phyloP scores from a whole-genome alignment of 2,888 invertebrate genomes.

The Teleiodes luculella region DNA sequence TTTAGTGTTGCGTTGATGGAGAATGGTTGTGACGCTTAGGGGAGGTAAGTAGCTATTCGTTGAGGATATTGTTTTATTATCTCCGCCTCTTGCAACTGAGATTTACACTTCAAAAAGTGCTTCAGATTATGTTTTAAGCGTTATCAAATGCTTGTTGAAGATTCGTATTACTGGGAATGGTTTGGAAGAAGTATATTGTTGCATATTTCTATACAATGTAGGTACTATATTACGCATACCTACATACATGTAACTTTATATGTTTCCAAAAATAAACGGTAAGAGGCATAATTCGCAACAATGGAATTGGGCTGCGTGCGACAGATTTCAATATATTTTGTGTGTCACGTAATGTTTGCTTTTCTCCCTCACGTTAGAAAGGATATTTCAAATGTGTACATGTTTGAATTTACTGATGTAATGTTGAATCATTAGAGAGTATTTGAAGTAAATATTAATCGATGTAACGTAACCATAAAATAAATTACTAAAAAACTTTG shows the following conservation, averaged over 20 bases:
- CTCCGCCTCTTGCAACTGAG: not conserved
- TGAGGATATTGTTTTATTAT: slow-evolving; percentile 12
- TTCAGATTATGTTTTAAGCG: not conserved
- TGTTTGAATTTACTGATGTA: slow-evolving; percentile 13
- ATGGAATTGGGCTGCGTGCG: not conserved
- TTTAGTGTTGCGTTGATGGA: slow-evolving; percentile 46
- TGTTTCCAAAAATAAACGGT: not conserved
- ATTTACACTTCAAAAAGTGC: not conserved
- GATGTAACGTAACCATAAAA: too few species aligned
- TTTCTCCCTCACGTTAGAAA: slow-evolving; percentile 7
- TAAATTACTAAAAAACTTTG: too few species aligned
- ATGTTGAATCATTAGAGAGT: too few species aligned
- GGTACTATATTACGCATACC: too few species aligned
- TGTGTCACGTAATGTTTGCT: slow-evolving; percentile 3
- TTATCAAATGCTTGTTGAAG: too few species aligned
- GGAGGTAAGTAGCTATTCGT: slow-evolving; percentile 30
- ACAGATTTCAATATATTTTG: slow-evolving; percentile 9
- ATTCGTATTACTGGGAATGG: too few species aligned
- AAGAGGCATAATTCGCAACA: not conserved
- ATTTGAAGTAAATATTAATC: too few species aligned
- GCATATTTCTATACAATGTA: too few species aligned
- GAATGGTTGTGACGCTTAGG: slow-evolving; percentile 32
- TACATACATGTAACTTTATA: too few species aligned
- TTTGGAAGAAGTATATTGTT: too few species aligned
- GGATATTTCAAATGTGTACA: slow-evolving; percentile 31